These are phyloP conservation scores for Resseliella maxima DNA, from an alignment of 2,888 invertebrate genomes.

Conservation along the genomic window DNA sequence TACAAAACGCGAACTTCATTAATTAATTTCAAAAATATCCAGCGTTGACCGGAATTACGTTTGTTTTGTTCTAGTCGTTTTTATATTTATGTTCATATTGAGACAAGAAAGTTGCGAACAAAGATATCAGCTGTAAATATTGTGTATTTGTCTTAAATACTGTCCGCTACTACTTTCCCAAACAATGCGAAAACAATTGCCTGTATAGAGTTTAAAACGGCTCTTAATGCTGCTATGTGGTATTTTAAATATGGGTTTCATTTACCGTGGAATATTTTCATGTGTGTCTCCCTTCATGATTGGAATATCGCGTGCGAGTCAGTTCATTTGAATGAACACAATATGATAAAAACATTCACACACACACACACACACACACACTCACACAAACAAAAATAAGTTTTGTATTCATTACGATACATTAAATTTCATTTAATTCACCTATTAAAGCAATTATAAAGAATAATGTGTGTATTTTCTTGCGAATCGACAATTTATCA, in stretches of 20 bases:
- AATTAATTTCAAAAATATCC: conserved; percentile 53
- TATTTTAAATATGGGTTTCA: no score
- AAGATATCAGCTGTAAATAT: not conserved
- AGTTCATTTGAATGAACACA: not conserved
- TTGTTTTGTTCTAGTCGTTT: conserved; percentile 11
- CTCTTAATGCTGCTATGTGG: not conserved
- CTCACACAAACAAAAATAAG: not conserved
- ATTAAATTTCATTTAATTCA: conserved; percentile 14
- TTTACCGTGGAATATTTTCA: no score
- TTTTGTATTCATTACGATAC: conserved; percentile 28
- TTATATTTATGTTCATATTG: not conserved
- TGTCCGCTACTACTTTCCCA: not conserved
- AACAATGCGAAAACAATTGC: not conserved
- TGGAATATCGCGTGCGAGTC: not conserved
- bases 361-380: not conserved
- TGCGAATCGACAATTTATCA: not conserved
- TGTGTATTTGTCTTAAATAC: not conserved
- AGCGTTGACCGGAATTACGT: conserved; percentile 51
- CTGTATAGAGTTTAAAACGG: not conserved
- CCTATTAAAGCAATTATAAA: conserved; percentile 39
- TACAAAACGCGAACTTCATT: conserved; percentile 10
- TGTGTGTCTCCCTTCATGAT: not conserved
- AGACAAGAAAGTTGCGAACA: not conserved
- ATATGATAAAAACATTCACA: not conserved
- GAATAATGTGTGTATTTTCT: not conserved